Conservation (phyloP, 64 coral and sea anemone species). For the Montipora foliosa region DNA sequence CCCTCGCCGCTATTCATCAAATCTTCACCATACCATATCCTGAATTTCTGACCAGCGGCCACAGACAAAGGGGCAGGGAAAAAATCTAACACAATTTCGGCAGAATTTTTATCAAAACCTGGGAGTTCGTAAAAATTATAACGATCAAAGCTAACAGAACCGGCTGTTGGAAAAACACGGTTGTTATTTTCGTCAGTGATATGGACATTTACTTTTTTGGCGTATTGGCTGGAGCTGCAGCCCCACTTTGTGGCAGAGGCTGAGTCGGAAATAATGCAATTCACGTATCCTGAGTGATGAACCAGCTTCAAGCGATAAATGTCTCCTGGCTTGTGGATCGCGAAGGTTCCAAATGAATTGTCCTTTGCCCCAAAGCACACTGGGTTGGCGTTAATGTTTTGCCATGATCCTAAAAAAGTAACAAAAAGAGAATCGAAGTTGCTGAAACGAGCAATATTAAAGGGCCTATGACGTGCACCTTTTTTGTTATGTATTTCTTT, state of each 20-base stretch:
- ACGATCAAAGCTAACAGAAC: not conserved
- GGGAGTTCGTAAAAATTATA: not conserved
- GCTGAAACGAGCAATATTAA: too few species aligned
- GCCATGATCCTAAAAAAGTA: not conserved
- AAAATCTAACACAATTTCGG: not conserved
- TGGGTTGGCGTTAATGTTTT: constrained; percentile 1
- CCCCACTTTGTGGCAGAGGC: not conserved
- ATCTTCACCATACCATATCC: constrained; percentile 26
- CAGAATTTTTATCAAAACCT: not conserved
- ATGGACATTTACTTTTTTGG: not conserved
- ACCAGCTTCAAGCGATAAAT: not conserved
- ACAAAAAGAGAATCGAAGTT: not conserved
- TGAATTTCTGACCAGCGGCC: not conserved
- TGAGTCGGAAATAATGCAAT: not conserved
- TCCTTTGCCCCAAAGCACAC: constrained; percentile 20
- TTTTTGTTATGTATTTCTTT: too few species aligned
- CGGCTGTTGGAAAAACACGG: not conserved
- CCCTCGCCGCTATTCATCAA: not conserved
- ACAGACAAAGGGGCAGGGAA: not conserved
- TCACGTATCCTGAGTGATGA: not conserved
- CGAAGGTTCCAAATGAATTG: not conserved
- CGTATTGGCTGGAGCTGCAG: not conserved
- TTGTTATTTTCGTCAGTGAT: not conserved
- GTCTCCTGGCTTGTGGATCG: not conserved
- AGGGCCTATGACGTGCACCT: too few species aligned